Evolutionary conservation across 2,113 vertebrate species (phyloP).

Genomic region (Aspiorhynchus laticeps): DNA sequence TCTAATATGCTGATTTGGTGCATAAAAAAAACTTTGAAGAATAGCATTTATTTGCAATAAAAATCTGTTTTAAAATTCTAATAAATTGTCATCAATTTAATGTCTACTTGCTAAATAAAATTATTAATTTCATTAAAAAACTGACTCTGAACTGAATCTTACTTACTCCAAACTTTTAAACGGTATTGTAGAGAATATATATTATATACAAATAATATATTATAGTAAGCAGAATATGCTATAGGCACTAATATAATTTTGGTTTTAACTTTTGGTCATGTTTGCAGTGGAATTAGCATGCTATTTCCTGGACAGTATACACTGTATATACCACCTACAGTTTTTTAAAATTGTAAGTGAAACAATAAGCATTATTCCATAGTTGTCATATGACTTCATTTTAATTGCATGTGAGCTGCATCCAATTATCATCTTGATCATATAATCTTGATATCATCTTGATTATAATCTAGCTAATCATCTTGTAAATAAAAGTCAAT

Average conservation of each 20-base stretch:
- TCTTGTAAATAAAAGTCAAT: neutral
- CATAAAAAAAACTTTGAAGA: no score
- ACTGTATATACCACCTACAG: neutral
- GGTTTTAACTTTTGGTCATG: neutral
- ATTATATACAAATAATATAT: neutral
- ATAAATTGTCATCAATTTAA: neutral
- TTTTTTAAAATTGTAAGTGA: neutral
- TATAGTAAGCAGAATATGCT: neutral
- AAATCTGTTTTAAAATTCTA: no score
- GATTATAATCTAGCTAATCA: no score
- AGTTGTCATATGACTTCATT: neutral
- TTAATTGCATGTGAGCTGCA: neutral
- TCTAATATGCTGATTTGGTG: no score
- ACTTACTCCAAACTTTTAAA: neutral
- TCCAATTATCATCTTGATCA: neutral
- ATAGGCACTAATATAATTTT: no score
- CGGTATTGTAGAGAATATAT: neutral
- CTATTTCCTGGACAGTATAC: neutral
- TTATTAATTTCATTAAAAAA: neutral
- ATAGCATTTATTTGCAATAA: no score
- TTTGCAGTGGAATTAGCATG: neutral
- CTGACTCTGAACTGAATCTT: no score
- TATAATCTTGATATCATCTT: no score
- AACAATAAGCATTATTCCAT: neutral
- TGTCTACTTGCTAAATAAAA: neutral